Percentiles rank a stretch among this genome's conserved stretches.
Evolutionary conservation across 2,113 vertebrate species (phyloP).

Genomic region (Aphelocoma coerulescens): DNA sequence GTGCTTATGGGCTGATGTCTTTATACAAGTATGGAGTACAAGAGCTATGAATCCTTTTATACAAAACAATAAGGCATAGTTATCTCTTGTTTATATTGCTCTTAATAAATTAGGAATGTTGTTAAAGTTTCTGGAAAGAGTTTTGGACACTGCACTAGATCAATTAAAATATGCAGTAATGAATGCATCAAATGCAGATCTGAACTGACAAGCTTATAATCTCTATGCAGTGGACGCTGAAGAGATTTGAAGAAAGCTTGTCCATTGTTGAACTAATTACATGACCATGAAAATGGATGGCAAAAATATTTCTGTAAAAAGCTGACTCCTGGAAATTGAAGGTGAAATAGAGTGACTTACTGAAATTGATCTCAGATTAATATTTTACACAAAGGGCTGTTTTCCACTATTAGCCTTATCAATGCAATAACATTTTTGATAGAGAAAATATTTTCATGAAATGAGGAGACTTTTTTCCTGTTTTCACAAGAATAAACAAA

Average conservation of each 20-base stretch:
- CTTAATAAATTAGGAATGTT: not conserved
- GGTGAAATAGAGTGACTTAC: not conserved
- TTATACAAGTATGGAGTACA: not conserved
- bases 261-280: not conserved
- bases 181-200: not conserved
- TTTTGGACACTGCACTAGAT: not conserved
- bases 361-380: not conserved
- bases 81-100: not conserved
- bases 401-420: not conserved
- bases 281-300: not conserved
- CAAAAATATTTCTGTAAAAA: not conserved
- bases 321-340: not conserved
- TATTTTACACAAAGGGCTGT: conserved; percentile 62
- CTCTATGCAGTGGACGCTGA: not conserved
- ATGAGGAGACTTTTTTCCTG: not conserved
- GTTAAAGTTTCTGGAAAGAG: not conserved
- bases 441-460: not conserved
- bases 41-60: not conserved
- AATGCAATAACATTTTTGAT: not conserved
- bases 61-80: not conserved
- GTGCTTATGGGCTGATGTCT: not conserved
- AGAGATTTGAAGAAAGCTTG: not conserved
- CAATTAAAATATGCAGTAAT: not conserved
- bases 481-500: not conserved
- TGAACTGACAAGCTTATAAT: not conserved